Evolutionary conservation across 2,888 invertebrate genomes (phyloP).

Genomic region (Ferrisia virgata): DNA sequence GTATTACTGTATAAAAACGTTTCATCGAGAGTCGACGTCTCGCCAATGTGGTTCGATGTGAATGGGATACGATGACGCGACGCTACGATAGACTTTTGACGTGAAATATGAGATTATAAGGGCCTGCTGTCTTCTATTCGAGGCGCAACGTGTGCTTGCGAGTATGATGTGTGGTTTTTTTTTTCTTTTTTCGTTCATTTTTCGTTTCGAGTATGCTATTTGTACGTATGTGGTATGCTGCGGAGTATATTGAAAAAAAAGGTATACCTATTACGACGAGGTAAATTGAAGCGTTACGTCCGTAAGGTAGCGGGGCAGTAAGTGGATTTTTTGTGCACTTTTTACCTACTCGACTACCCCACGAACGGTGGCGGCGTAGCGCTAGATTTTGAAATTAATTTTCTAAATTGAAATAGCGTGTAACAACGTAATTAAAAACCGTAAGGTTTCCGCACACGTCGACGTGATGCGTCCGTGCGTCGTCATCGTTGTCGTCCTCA

Average conservation of each 20-base stretch:
- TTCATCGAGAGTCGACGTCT: too few species aligned
- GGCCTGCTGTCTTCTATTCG: not conserved
- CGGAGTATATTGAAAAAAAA: too few species aligned
- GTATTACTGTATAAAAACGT: not conserved
- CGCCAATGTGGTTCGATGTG: not conserved
- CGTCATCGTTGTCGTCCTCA: not conserved
- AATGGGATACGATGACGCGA: not conserved
- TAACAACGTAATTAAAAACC: constrained; percentile 1
- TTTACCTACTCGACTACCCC: not conserved
- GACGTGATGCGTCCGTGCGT: not conserved
- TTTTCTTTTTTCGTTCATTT: not conserved
- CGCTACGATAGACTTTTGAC: not conserved
- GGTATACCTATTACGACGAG: too few species aligned
- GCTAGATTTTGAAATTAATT: not conserved
- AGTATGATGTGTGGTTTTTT: not conserved
- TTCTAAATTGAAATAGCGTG: constrained; percentile 11
- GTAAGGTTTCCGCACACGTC: not conserved
- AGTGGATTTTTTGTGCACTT: not conserved
- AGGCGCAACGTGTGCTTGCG: not conserved
- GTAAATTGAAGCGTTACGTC: too few species aligned
- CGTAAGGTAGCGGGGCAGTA: too few species aligned
- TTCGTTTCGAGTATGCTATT: not conserved
- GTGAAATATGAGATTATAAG: constrained; percentile 15
- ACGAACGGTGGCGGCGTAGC: not conserved
- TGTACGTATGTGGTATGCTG: not conserved